Percentiles rank a stretch among this genome's conserved stretches.
Conservation (phyloP, 2,797 vertebrate species). For the Periparus ater region DNA sequence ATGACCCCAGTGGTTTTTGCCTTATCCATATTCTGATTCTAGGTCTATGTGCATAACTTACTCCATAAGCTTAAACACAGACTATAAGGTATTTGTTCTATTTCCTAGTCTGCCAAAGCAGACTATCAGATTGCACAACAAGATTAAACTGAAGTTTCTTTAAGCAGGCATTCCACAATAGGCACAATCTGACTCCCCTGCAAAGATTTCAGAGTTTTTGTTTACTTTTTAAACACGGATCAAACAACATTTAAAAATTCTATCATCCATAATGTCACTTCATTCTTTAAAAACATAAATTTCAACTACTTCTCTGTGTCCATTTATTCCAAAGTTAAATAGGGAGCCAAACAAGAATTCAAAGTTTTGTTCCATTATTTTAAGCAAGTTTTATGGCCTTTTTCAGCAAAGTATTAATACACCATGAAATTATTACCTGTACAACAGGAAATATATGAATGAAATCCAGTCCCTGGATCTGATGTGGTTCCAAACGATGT, state of each 20-base stretch:
- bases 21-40: neutral
- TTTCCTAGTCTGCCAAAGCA: neutral
- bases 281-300: neutral
- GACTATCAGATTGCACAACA: neutral
- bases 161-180: neutral
- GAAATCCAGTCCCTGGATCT: slow-evolving; percentile 97
- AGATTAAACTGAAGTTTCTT: neutral
- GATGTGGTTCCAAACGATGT: slow-evolving; percentile 95
- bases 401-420: neutral
- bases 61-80: neutral
- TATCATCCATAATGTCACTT: neutral
- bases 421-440: slow-evolving; percentile 79
- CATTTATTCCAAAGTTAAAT: neutral
- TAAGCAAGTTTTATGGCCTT: neutral
- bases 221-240: neutral
- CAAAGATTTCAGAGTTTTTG: neutral
- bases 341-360: neutral
- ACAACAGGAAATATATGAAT: slow-evolving; percentile 98
- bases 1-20: neutral
- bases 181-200: neutral
- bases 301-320: neutral
- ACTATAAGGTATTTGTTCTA: neutral
- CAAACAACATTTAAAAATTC: neutral
- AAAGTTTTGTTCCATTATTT: neutral
- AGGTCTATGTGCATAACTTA: neutral